phyloP scores from a whole-genome alignment of 2,797 vertebrate species.

The Melanotaenia boesemani region DNA sequence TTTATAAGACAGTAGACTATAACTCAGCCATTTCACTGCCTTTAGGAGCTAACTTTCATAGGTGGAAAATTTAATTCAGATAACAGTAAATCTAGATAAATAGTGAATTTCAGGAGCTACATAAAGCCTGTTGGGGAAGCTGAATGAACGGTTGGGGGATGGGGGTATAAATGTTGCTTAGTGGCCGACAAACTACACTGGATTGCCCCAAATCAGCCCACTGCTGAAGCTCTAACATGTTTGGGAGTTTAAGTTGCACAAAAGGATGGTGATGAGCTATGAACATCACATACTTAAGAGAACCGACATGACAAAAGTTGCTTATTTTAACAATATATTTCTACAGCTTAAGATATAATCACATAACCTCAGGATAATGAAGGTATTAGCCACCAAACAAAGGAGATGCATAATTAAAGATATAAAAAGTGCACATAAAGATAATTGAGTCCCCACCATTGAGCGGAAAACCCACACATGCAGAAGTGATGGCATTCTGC shows the following conservation, averaged over 20 bases:
- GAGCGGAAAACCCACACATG: neutral
- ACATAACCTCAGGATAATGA: neutral
- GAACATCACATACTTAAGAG: too few relatives aligned
- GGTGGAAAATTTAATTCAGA: neutral
- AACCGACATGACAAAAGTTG: too few relatives aligned
- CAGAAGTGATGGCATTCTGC: conserved; percentile 36
- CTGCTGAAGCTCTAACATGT: too few relatives aligned
- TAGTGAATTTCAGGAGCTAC: neutral
- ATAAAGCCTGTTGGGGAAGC: neutral
- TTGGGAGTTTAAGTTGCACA: neutral
- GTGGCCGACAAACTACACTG: too few relatives aligned
- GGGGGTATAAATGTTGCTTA: too few relatives aligned
- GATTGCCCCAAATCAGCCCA: too few relatives aligned
- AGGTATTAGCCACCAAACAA: neutral
- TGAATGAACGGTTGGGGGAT: too few relatives aligned
- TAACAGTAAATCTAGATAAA: neutral
- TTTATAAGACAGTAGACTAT: neutral
- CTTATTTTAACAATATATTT: too few relatives aligned
- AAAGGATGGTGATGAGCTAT: neutral
- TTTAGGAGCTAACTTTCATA: neutral
- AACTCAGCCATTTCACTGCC: neutral
- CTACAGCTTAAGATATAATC: neutral
- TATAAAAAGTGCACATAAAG: neutral
- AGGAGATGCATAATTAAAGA: too few relatives aligned
- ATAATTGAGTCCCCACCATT: conserved; percentile 16